Evolutionary conservation across 1,140 invertebrate genomes (phyloP).

Genomic region (Heliconius congener): DNA sequence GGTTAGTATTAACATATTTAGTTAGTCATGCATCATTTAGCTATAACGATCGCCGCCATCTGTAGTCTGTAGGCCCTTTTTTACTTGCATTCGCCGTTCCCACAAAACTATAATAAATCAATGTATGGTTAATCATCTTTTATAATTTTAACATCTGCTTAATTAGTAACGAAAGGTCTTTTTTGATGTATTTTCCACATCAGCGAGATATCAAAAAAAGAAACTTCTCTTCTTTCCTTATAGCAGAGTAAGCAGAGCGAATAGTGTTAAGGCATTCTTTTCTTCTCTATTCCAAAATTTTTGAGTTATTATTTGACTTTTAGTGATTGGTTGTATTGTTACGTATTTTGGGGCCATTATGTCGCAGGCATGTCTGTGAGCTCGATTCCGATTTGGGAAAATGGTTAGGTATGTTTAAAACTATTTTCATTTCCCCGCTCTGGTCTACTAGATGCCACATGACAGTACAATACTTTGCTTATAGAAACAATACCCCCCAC

Average conservation of each 20-base stretch:
- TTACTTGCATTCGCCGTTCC: constrained; percentile 37
- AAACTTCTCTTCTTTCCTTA: too few species aligned
- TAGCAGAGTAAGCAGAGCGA: too few species aligned
- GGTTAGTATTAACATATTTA: constrained; percentile 37
- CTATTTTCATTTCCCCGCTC: too few species aligned
- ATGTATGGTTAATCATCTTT: constrained; percentile 21
- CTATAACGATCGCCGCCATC: constrained; percentile 37
- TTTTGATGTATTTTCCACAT: background rate
- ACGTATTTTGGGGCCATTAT: too few species aligned
- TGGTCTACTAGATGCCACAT: background rate
- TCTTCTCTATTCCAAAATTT: too few species aligned
- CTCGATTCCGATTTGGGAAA: too few species aligned
- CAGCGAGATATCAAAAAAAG: too few species aligned
- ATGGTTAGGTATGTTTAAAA: too few species aligned
- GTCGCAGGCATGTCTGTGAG: too few species aligned
- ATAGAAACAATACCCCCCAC: background rate
- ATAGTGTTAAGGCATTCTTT: too few species aligned
- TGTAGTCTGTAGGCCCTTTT: constrained; percentile 36
- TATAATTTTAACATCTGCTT: constrained; percentile 16
- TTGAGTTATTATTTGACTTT: too few species aligned
- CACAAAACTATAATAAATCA: constrained; percentile 38
- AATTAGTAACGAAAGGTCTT: background rate
- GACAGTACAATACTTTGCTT: background rate
- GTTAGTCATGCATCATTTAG: constrained; percentile 39
- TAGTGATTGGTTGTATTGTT: too few species aligned